Conservation (phyloP, 2,888 invertebrate species). For the Merodon equestris region DNA sequence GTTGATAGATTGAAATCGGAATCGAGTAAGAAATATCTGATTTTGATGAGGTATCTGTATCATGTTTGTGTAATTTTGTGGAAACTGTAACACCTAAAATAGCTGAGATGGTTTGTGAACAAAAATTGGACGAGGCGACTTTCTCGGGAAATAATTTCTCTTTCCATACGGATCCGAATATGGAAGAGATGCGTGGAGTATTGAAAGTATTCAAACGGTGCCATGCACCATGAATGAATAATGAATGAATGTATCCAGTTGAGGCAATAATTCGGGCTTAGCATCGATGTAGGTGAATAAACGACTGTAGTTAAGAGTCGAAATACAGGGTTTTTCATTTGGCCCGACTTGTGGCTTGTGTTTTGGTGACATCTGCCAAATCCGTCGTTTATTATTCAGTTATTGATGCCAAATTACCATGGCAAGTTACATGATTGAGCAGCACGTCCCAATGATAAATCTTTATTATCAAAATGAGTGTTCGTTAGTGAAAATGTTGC, state of each 20-base stretch:
- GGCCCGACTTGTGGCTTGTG: no score
- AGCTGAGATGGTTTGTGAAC: conserved; percentile 30
- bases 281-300: no score
- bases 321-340: no score
- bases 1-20: conserved; percentile 50
- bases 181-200: conserved; percentile 6
- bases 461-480: no score
- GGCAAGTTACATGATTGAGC: no score
- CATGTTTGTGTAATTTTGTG: neutral
- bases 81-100: neutral
- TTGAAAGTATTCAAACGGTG: conserved; percentile 11
- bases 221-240: conserved; percentile 17
- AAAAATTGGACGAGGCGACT: conserved; percentile 31
- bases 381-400: no score
- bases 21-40: conserved; percentile 23
- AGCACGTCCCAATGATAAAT: no score
- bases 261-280: neutral
- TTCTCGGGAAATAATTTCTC: conserved; percentile 52
- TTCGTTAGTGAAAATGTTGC: no score
- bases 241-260: conserved; percentile 19
- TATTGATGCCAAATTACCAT: no score
- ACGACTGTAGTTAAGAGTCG: no score
- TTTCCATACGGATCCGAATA: conserved; percentile 13
- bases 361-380: no score
- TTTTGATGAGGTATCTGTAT: conserved; percentile 1